Base-by-base conservation (phyloP, 2,888 invertebrate species). In the Poecilobothrus nobilitatus region DNA sequence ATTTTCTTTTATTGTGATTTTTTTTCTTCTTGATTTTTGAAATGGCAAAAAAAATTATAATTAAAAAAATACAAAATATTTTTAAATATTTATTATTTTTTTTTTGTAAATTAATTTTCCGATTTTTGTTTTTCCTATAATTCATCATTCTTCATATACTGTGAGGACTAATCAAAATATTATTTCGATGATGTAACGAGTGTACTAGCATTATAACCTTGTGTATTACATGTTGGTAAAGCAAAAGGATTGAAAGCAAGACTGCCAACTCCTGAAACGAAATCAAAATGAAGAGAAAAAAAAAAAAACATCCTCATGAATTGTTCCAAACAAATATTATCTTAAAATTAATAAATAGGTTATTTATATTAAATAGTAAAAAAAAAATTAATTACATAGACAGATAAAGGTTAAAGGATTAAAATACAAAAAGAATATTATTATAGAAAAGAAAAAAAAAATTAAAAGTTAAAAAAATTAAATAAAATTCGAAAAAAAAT, bases 221-320 rank as follows among this genome's bases (percentile, higher is more conserved):
- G 94, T 64, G 91, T 88, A 77, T 90, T 92, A 84, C 94, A 94
- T 67, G 94, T 92, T 65, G 94, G 93, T 77, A 95, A 84, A 72
- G 94, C 92, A 83, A 95, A 95, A 41, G 95, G 94, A 80, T 95
- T 95, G 84, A 97, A 97, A 63, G 95, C 94, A 72, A 96, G 85
- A 71, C 94, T 89, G 75, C 92, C 90, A 89, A 96, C 91, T 78
- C 81, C 81, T 81, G 75, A 0, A 80, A 80, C 34, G 64, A 70
- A 41, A 44, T 27, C 37, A 37, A 44, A 68, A 67, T 62, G 63
- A 41, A 67, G n/a, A 65, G 21, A 37, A 65, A 6, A 22, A 12
- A 8, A 21, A 12, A 12, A 22, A 63, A 21, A 2, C 8, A 20
- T n/a, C 2, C 18, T 62, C n/a, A 21, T 62, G 62, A 20, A 62